phyloP scores from a whole-genome alignment of 2,797 vertebrate species.

The Danio jaintianensis region DNA sequence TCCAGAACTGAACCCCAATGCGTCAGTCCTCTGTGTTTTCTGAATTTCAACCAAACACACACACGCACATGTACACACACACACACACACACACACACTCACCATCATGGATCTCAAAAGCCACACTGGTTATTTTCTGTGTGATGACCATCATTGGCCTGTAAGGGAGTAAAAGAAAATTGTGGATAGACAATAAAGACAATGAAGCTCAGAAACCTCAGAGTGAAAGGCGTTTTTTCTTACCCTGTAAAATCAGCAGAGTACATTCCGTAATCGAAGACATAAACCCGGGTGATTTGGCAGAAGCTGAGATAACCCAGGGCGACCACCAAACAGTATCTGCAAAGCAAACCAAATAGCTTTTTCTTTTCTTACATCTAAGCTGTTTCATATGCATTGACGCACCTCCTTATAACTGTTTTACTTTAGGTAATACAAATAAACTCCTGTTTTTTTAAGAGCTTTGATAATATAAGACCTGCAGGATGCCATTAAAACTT shows the following conservation, averaged over 20 bases:
- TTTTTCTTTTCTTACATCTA: background rate
- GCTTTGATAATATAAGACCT: background rate
- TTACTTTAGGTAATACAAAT: background rate
- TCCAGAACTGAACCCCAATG: background rate
- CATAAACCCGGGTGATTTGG: constrained; percentile 90
- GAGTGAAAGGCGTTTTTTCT: constrained; percentile 58
- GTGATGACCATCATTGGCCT: constrained; percentile 98
- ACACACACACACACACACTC: constrained; percentile 65
- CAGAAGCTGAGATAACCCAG: constrained; percentile 91
- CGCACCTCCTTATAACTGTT: background rate
- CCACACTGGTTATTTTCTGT: constrained; percentile 95
- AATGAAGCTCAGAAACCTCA: background rate
- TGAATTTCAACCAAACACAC: constrained; percentile 19
- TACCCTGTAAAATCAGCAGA: constrained; percentile 94
- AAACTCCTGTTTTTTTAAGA: background rate
- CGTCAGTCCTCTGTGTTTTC: constrained; percentile 8
- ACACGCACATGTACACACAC: background rate
- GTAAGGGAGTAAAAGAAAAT: background rate
- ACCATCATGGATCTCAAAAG: constrained; percentile 94
- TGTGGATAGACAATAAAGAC: background rate
- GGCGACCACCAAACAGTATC: constrained; percentile 89
- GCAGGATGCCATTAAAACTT: constrained; percentile 5
- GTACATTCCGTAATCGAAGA: constrained; percentile 92
- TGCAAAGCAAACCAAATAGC: constrained; percentile 64
- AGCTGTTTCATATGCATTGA: background rate